Evolutionary conservation across 2,888 invertebrate genomes (phyloP).

Genomic region (Theodoxus fluviatilis): DNA sequence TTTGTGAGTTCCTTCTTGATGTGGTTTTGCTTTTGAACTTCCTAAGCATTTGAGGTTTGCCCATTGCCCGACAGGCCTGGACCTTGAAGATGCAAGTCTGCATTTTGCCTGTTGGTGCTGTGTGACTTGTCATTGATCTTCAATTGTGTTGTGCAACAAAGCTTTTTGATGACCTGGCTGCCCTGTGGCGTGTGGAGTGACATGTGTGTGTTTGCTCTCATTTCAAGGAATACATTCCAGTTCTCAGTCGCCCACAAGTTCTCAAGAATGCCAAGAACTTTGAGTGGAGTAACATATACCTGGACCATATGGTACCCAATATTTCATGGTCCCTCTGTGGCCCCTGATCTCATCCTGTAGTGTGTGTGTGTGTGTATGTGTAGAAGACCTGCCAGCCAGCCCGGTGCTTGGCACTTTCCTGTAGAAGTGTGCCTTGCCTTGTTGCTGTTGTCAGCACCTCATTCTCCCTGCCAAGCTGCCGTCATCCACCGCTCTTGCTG

Average conservation of each 20-base stretch:
- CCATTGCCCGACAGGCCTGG: too few species aligned
- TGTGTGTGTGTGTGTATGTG: slow-evolving; percentile 18
- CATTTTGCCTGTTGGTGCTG: too few species aligned
- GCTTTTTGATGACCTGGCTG: too few species aligned
- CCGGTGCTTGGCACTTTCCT: background rate
- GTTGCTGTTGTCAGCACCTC: background rate
- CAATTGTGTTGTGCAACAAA: too few species aligned
- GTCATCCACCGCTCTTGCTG: slow-evolving; percentile 20
- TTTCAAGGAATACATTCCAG: slow-evolving; percentile 65
- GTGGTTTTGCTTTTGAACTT: too few species aligned
- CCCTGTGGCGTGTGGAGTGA: too few species aligned
- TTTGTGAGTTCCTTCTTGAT: too few species aligned
- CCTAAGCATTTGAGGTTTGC: too few species aligned
- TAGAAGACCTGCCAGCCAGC: background rate
- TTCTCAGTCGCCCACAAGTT: slow-evolving; percentile 63
- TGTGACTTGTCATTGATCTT: too few species aligned
- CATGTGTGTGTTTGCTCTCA: slow-evolving; percentile 16
- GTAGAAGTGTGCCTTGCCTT: background rate
- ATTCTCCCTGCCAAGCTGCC: background rate
- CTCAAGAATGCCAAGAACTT: slow-evolving; percentile 54
- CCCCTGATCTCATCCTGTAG: slow-evolving; percentile 10
- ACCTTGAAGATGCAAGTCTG: too few species aligned
- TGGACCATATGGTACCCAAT: slow-evolving; percentile 50
- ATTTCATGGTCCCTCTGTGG: background rate
- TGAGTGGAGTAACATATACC: slow-evolving; percentile 57